Base-by-base conservation (phyloP, 1,140 invertebrate genomes). In the Leptopilina clavipes region DNA sequence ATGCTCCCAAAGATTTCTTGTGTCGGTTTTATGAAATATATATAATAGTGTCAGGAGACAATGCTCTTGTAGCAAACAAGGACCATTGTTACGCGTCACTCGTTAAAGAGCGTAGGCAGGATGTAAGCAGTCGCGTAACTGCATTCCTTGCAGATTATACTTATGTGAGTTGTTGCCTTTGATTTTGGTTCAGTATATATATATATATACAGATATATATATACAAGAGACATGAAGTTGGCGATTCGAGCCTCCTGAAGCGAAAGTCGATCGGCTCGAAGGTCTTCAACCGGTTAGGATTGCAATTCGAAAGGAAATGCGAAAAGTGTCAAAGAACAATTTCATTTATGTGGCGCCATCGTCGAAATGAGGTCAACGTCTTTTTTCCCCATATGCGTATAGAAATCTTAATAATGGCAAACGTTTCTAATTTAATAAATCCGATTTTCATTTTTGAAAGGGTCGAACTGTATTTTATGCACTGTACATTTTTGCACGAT, bases 91-190 rank as follows among this genome's bases (percentile, higher is more conserved):
- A 75, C 76, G 48, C 48, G 48, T 52, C 48, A 52, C 48, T 78
- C 74, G 81, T 79, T 83, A 78, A 81, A 83, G 82, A 78, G 82
- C 82, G 82, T 83, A 83, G 82, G 82, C 78, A 81, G 78, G 78
- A 77, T 81, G 81, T 83, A 83, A 83, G 79, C 76, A 81, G 77
- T 82, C 81, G 79, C 79, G 77, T 82, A 82, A 82, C 81, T 81
- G 79, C 81, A 83, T 83, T 83, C 79, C 81, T 78, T 31, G 37
- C 71, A 52, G 71, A 81, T 77, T 80, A 80, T 79, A 82, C 74
- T 75, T 70, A 74, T 74, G 56, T 74, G 73, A 70, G 70, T 74
- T 48, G 45, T 48, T 40, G 18, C 11, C 37, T 31, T n/a, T 17
- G 37, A 45, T 40, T 45, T 12, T 9, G 37, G 65, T 48, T 11